Percentiles rank a stretch among this genome's conserved stretches.
phyloP scores from a whole-genome alignment of 2,113 vertebrate species.

The Rhea americana region DNA sequence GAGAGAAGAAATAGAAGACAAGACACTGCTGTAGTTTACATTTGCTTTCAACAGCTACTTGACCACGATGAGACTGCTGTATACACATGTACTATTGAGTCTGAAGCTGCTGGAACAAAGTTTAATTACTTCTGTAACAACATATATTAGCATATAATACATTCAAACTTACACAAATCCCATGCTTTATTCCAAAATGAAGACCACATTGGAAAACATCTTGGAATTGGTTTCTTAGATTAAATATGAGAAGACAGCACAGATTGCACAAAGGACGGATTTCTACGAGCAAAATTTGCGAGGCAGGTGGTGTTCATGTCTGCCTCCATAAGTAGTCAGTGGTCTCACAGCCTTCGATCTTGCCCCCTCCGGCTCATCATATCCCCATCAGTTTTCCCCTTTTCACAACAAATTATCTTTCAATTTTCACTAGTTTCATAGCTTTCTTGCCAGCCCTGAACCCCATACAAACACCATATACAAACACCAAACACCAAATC shows the following conservation, averaged over 20 bases:
- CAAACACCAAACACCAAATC: no score
- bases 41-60: neutral
- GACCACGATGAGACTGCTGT: neutral
- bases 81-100: rapidly evolving
- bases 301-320: rapidly evolving
- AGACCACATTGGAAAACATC: neutral
- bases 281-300: neutral
- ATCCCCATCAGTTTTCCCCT: neutral
- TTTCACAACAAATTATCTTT: neutral
- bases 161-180: neutral
- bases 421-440: neutral
- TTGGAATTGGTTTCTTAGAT: neutral
- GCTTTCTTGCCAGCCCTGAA: neutral
- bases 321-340: rapidly evolving
- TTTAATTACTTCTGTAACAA: neutral
- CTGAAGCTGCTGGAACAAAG: neutral
- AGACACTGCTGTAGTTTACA: neutral
- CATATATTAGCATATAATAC: neutral
- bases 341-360: neutral
- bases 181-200: neutral
- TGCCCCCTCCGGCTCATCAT: neutral
- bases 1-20: neutral
- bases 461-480: neutral
- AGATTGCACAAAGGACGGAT: neutral
- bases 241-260: no score